These are phyloP conservation scores for Etia nguti DNA, from an alignment of 2,113 vertebrate genomes.

Conservation along the genomic window DNA sequence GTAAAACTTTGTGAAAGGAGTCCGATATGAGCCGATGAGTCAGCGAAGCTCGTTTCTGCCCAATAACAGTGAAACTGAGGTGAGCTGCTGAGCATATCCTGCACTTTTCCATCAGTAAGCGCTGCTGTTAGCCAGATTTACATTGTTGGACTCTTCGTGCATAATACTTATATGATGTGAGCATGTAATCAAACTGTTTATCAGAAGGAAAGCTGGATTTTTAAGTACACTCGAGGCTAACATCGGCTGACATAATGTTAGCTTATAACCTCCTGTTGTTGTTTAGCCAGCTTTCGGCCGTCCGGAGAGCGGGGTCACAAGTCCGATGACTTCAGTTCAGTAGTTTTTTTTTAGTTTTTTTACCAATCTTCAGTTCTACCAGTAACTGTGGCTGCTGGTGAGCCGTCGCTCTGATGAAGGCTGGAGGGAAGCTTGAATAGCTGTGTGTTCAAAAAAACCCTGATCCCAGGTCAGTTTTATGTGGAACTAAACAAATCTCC, in stretches of 20 bases:
- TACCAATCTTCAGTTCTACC: neutral
- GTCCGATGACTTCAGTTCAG: neutral
- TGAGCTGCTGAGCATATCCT: neutral
- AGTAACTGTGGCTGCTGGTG: neutral
- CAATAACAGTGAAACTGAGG: rapidly evolving
- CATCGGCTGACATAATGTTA: neutral
- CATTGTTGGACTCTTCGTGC: neutral
- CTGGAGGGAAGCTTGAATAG: neutral
- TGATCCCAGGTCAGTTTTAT: neutral
- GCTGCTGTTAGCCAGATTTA: neutral
- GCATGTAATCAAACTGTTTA: neutral
- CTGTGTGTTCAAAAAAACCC: neutral
- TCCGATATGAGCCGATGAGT: neutral
- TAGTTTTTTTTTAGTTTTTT: neutral
- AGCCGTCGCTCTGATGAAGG: neutral
- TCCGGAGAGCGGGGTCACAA: neutral
- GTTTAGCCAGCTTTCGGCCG: neutral
- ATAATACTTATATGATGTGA: neutral
- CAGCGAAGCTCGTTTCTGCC: neutral
- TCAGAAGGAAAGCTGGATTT: neutral
- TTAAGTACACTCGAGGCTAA: neutral
- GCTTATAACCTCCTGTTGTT: neutral
- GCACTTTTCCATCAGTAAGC: rapidly evolving
- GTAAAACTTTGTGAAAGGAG: neutral
- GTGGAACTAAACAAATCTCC: neutral